Evolutionary conservation across 2,888 invertebrate species (phyloP), one percentile per base, ranked within the genome.

Genomic region (Baccha elongata): DNA sequence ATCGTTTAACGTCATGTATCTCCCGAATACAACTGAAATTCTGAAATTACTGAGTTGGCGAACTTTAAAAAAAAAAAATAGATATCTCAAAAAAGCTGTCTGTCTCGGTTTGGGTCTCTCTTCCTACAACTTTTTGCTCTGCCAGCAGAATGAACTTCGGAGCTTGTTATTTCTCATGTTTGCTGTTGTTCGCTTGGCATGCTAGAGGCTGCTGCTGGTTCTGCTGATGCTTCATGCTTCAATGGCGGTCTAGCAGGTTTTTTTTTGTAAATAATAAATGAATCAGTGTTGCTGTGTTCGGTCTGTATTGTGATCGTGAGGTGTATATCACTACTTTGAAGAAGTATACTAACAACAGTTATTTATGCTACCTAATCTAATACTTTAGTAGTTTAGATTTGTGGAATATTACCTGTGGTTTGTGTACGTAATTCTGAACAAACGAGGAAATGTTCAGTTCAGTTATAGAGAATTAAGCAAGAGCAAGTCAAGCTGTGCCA

Each of bases 1-100:
- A 72, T 67, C 65, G 76, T 76, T 67, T 52, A 44, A 68, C 81
- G 76, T 83, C 53, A 83, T 76, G 76, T 50, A 83, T 83, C 81
- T 83, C 67, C 42, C 76, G 67, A 67, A 76, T 72, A 67, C 81
- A 46, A 62, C 62, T 62, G 62, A 62, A 62, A 32, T 19, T 37
- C n/a, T 11, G 11, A 58, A 58, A 58, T 23, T 26, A 74, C 71
- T 65, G 40, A 65, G 37, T 40, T 74, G 40, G 65, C 52, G 19
- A 81, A 75, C 69, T 71, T 75, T 74, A 52, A 42, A 5, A 15
- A 13, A 53, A 37, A 15, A 10, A 23, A 21, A 37, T 55, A 69
- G 58, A 42, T n/a, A n/a, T n/a, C n/a, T 13, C 48, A 46, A 73
- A 50, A 74, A 71, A 74, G 74, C 69, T 74, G 69, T 44, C 44